Base-by-base conservation (phyloP, 2,797 vertebrate species). In the Sphenodon punctatus region DNA sequence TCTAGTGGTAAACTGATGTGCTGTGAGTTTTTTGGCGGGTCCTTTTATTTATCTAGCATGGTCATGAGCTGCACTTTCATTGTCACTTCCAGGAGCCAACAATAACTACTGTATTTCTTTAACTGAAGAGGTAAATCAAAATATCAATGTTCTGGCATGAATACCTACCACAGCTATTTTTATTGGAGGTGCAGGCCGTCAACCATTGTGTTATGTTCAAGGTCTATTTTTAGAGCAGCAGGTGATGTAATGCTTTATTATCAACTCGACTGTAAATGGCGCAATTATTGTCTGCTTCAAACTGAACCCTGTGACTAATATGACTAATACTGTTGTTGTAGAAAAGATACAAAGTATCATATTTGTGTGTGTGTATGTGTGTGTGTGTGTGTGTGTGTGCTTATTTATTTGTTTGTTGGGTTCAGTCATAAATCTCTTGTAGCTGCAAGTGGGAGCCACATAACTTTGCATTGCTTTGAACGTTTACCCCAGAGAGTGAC, bases 231-330 rank as follows among this genome's bases (percentile, higher is more conserved):
- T 70, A 58, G 30, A 65, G 19, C 41, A 60, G 38, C 59, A 25
- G 34, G 39, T 73, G 39, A 85, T 67, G 48, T 59, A 46, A 15
- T 89, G 78, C 70, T 32, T 56, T 59, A 42, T 48, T 82, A 71
- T 79, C 16, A 66, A 4, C 32, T 61, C 68, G 8, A 8, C 70
- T 61, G n/a, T 55, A 49, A 49, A 76, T 12, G 32, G 34, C 5
- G 67, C 2, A 27, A 30, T 70, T 81, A 63, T 53, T 42, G 10
- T 11, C 90, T 80, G 9, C 49, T 58, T 77, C 30, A 38, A 11
- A 34, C 73, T 38, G 30, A 75, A 78, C 82, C 67, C 22, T 4
- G 60, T 10, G 1, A 27, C 7, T 68, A 76, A 90, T 0, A 10
- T 41, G 7, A 39, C 14, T 20, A 58, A 14, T 25, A 2, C 42